Percentiles rank a stretch among this genome's conserved stretches.
These are phyloP conservation scores for Coregonus ussuriensis DNA, from an alignment of 2,797 vertebrate genomes.

Conservation along the genomic window DNA sequence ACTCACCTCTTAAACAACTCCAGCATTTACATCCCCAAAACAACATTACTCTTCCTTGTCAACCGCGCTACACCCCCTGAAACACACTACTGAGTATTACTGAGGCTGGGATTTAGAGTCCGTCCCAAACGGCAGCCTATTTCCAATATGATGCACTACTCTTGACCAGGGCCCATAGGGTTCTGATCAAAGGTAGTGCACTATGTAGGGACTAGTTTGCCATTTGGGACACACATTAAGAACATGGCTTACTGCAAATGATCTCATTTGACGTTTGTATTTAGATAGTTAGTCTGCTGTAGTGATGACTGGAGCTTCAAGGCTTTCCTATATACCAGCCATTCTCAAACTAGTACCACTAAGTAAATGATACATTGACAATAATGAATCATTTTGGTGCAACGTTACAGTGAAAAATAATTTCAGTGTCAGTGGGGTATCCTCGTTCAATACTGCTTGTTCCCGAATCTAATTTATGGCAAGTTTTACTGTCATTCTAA, in stretches of 20 bases:
- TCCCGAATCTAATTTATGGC: not conserved
- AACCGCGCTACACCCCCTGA: constrained; percentile 16
- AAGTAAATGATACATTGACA: not conserved
- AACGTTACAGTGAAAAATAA: not conserved
- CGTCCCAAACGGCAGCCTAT: not conserved
- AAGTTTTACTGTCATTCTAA: not conserved
- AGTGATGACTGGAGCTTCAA: not conserved
- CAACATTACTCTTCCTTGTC: constrained; percentile 66
- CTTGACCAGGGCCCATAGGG: not conserved
- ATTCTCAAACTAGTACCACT: not conserved
- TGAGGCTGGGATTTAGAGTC: constrained; percentile 20
- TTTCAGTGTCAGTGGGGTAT: not conserved
- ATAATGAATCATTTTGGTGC: not conserved
- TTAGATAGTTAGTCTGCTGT: not conserved
- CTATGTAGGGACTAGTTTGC: not conserved
- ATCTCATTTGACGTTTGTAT: not conserved
- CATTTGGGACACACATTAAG: not conserved
- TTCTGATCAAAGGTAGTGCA: not conserved
- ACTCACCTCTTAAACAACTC: constrained; percentile 55
- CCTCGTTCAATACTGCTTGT: not conserved
- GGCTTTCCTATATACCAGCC: not conserved
- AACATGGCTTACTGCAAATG: not conserved
- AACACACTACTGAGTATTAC: constrained; percentile 15
- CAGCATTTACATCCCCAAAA: constrained; percentile 55
- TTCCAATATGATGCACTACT: not conserved